Base-by-base conservation (phyloP, 2,797 vertebrate genomes). In the Pelodytes ibericus region DNA sequence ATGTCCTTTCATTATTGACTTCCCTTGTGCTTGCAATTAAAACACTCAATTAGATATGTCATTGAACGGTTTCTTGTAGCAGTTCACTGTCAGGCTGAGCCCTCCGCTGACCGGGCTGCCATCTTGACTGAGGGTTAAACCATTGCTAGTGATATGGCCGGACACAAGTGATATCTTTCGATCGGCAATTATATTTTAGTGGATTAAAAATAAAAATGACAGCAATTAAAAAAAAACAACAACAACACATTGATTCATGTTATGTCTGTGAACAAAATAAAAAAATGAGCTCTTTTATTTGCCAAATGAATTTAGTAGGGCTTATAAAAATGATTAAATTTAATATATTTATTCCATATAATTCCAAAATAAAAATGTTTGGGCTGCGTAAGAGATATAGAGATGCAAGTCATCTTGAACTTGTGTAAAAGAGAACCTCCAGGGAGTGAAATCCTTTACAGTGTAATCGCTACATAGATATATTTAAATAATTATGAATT, bases 11-110 rank as follows among this genome's bases (percentile, higher is more conserved):
- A 72, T 77, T 66, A 68, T 71, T 68, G 66, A 66, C 33, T 44
- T 70, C 39, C 61, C 39, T 18, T 58, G 13, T 33, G 36, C 53
- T 18, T 66, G 68, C 66, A 77, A 66, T 77, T 77, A 72, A 77
- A 65, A 18, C 39, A 26, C 60, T 77, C 61, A 71, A 77, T 72
- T 77, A 77, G 75, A 65, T 68, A 77, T 59, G 75, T 77, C 68
- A 47, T 11, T 25, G 60, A 65, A 6, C 10, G 24, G 18, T 56
- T 77, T 64, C 26, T 30, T 66, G 39, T 20, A 27, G 51, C 22
- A 15, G 8, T 22, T 16, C 47, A 65, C 67, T 58, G 29, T 64
- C 68, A 66, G 75, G 75, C 71, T 68, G 20, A 24, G 39, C 60
- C 47, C 33, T 44, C 0, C 27, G 16, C 41, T n/a, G 18, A 31